phyloP scores from a whole-genome alignment of 2,797 vertebrate genomes.

The Lepus townsendii region DNA sequence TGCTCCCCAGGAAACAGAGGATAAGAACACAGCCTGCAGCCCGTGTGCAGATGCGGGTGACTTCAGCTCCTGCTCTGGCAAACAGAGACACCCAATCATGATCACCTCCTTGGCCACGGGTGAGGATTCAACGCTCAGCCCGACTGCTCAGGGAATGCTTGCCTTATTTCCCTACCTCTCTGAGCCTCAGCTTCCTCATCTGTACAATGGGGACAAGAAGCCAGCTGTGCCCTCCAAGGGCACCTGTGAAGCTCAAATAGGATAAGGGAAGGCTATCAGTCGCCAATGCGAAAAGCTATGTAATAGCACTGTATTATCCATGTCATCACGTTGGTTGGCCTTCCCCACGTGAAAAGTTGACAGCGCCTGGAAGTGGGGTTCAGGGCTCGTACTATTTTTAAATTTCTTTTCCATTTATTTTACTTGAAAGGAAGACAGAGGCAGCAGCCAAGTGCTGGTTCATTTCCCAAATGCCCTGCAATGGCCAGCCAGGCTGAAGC shows the following conservation, averaged over 20 bases:
- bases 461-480: too few relatives aligned
- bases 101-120: background rate
- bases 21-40: rapidly evolving
- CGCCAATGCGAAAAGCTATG: background rate
- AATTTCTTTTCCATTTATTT: too few relatives aligned
- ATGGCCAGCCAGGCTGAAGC: too few relatives aligned
- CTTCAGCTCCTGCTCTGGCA: background rate
- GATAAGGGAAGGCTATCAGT: background rate
- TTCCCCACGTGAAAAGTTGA: background rate
- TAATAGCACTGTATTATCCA: background rate
- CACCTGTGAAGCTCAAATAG: background rate
- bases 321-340: rapidly evolving
- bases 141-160: background rate
- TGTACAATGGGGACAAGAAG: slow-evolving; percentile 30
- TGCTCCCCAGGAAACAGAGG: background rate
- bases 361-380: background rate
- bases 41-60: background rate
- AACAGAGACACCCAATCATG: background rate
- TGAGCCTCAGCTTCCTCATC: slow-evolving; percentile 4
- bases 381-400: too few relatives aligned
- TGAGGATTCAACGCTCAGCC: background rate
- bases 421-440: too few relatives aligned
- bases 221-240: background rate
- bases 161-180: background rate
- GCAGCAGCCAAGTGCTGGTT: too few relatives aligned